phyloP scores from a whole-genome alignment of 2,797 vertebrate species.

The Danio choprae region DNA sequence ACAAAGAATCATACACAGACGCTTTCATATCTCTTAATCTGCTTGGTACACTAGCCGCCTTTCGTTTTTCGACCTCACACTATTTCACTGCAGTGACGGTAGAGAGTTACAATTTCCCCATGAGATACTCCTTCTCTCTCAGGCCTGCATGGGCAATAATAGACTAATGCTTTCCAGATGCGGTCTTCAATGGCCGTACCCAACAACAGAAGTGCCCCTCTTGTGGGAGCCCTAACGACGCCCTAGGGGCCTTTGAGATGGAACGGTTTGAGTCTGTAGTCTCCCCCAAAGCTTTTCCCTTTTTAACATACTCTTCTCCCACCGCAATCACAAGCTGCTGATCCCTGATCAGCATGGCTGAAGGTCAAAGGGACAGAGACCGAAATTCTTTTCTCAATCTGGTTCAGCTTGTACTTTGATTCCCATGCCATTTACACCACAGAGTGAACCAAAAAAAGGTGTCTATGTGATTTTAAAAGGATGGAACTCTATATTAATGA shows the following conservation, averaged over 20 bases:
- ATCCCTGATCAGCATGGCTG: conserved; percentile 64
- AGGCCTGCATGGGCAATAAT: conserved; percentile 69
- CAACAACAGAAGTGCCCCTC: conserved; percentile 72
- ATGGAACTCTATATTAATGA: conserved; percentile 20
- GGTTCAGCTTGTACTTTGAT: conserved; percentile 16
- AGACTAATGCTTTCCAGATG: conserved; percentile 81
- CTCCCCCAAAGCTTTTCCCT: conserved; percentile 64
- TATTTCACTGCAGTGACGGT: conserved; percentile 15
- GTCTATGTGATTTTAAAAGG: conserved; percentile 4
- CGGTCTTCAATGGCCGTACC: conserved; percentile 66
- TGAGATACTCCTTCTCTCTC: conserved; percentile 53
- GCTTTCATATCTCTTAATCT: conserved; percentile 59
- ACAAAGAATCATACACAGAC: conserved; percentile 76
- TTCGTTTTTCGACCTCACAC: conserved; percentile 47
- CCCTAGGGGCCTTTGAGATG: conserved; percentile 65
- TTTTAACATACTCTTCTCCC: conserved; percentile 71
- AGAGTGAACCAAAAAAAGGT: conserved; percentile 16
- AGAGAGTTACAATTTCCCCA: conserved; percentile 18
- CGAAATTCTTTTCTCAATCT: conserved; percentile 25
- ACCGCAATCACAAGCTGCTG: conserved; percentile 62
- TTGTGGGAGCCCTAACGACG: conserved; percentile 72
- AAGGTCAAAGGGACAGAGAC: conserved; percentile 54
- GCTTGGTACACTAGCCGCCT: conserved; percentile 43
- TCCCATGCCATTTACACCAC: conserved; percentile 16
- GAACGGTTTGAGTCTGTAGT: conserved; percentile 51